Base-by-base conservation (phyloP, 2,888 invertebrate species). In the Willowsia nigromaculata region DNA sequence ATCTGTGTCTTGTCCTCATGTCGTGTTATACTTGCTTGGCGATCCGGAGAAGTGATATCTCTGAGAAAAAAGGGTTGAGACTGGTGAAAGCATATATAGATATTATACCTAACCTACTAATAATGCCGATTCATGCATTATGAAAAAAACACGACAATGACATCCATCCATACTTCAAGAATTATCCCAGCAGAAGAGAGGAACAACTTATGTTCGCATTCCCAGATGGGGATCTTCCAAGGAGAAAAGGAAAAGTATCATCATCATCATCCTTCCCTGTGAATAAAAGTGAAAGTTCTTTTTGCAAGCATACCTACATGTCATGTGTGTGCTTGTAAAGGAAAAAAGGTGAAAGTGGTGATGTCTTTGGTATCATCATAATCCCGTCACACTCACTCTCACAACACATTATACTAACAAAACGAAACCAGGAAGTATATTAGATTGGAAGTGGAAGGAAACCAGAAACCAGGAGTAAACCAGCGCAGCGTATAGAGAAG, bases 161-260 rank as follows among this genome's bases (percentile, higher is more conserved):
- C 33, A n/a, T 40, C 33, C 59, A 59, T 53, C 53, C 18, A 18
- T n/a, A 15, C 62, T 33, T 33, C 62, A 65, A 15, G 56, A n/a
- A 56, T 56, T 25, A 50, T 9, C n/a, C 9, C n/a, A 50, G 15
- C 6, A 5, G 15, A 50, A 50, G 3, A 50, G 50, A 68, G 37
- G 30, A 50, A 83, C 68, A 47, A 47, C 71, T 84, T 84, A 53
- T 68, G 84, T 33, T 71, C 33, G 3, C 11, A 47, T 43, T 85
- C 84, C 84, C 84, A 85, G 15, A 43, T 76, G 85, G 85, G 76
- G 76, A 85, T 62, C 84, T 84, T 53, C 65, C 11, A n/a, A 15
- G 59, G 37, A 13, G 13, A 13, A 13, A 43, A 43, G 15, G 43
- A 71, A 43, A 71, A 43, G 71, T 40, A 50, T 76, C 76, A 50